Percentiles rank a stretch among this genome's conserved stretches.
phyloP scores from a whole-genome alignment of 2,797 vertebrate genomes.

The Pseudochromis fuscus region DNA sequence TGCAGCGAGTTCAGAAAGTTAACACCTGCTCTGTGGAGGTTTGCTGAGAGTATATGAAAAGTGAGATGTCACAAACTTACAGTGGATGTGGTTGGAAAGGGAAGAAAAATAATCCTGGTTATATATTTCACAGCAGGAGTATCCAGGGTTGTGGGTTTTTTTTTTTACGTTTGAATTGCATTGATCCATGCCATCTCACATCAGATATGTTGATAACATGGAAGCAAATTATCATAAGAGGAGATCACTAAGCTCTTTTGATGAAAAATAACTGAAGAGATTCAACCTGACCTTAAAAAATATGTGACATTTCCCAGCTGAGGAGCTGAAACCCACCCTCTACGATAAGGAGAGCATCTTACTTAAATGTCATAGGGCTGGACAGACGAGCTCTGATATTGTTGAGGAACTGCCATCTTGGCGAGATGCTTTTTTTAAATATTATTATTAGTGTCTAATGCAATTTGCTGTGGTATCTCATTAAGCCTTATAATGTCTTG shows the following conservation, averaged over 20 bases:
- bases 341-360: conserved; percentile 72
- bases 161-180: conserved; percentile 22
- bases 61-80: conserved; percentile 23
- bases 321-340: conserved; percentile 70
- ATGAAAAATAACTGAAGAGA: conserved; percentile 70
- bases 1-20: conserved; percentile 49
- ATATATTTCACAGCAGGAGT: not conserved
- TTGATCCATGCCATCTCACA: conserved; percentile 11
- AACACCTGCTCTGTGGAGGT: conserved; percentile 21
- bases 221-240: conserved; percentile 55
- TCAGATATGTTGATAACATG: conserved; percentile 27
- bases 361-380: conserved; percentile 75
- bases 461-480: conserved; percentile 64
- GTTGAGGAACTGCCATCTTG: conserved; percentile 43
- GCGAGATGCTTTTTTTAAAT: conserved; percentile 9
- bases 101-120: not conserved
- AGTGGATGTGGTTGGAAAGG: not conserved
- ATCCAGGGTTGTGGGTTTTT: not conserved
- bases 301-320: conserved; percentile 74
- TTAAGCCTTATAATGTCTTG: conserved; percentile 69
- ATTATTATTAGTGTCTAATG: conserved; percentile 18
- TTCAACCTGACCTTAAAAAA: conserved; percentile 76
- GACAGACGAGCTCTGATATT: conserved; percentile 59
- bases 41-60: conserved; percentile 29
- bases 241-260: conserved; percentile 62